Evolutionary conservation across 1,140 invertebrate species (phyloP).

Genomic region (Hyles euphorbiae): DNA sequence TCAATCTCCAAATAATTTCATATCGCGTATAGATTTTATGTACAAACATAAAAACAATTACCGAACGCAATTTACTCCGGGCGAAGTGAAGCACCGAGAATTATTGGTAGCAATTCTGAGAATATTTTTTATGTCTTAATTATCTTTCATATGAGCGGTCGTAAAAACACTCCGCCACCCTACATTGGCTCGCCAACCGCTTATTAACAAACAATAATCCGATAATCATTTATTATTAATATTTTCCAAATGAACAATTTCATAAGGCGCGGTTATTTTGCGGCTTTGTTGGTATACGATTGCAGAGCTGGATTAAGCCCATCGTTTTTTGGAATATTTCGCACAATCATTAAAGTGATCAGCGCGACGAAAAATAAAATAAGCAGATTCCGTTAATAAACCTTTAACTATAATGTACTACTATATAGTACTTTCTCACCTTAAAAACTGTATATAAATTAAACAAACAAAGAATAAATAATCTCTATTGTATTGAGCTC

Average conservation of each 20-base stretch:
- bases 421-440: no score
- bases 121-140: slow-evolving; percentile 34
- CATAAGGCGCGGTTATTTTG: slow-evolving; percentile 5
- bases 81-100: not conserved
- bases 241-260: slow-evolving; percentile 24
- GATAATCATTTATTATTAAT: slow-evolving; percentile 31
- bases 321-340: no score
- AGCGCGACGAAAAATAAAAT: no score
- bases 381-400: no score
- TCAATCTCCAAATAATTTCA: no score
- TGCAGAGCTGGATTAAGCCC: no score
- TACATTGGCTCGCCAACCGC: slow-evolving; percentile 6
- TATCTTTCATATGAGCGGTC: slow-evolving; percentile 17
- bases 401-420: no score
- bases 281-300: no score
- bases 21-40: not conserved
- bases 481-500: no score
- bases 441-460: no score
- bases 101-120: slow-evolving; percentile 16
- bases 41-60: slow-evolving; percentile 2
- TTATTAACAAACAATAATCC: slow-evolving; percentile 33
- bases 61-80: not conserved
- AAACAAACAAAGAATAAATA: no score
- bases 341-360: no score
- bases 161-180: slow-evolving; percentile 17